A percentile compares a stretch with the other conserved stretches of the same genome.
phyloP scores from a whole-genome alignment of 2,113 vertebrate genomes.

The Chamaea fasciata region DNA sequence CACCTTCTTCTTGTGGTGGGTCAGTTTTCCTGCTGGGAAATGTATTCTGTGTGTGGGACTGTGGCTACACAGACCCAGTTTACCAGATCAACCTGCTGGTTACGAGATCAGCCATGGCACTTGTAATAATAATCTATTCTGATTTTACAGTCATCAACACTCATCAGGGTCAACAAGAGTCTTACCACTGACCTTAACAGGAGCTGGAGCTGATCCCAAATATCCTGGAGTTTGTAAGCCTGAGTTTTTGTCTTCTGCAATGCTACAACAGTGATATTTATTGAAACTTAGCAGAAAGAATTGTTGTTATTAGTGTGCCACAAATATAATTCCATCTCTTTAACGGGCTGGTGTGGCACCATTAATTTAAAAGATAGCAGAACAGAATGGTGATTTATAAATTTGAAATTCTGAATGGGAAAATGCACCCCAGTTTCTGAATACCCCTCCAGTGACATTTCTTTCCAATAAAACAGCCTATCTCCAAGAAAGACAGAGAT shows the following conservation, averaged over 20 bases:
- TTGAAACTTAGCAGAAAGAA: neutral
- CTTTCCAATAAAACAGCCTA: neutral
- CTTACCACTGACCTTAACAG: neutral
- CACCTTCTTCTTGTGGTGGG: neutral
- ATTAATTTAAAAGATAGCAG: neutral
- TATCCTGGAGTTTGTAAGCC: neutral
- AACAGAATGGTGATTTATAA: neutral
- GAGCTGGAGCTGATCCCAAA: neutral
- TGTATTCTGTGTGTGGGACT: neutral
- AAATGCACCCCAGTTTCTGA: neutral
- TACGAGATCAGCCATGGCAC: neutral
- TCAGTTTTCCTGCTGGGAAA: neutral
- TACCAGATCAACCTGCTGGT: neutral
- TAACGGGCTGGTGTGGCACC: neutral
- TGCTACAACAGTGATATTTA: neutral
- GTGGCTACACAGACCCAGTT: neutral
- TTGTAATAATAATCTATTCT: neutral
- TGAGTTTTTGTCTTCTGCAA: neutral
- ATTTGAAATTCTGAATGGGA: neutral
- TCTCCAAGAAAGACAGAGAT: neutral
- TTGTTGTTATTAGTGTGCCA: neutral
- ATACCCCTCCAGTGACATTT: neutral
- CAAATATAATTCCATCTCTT: neutral
- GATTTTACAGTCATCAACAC: neutral
- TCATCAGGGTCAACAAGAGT: neutral